Evolutionary conservation across 2,113 vertebrate genomes (phyloP).

Genomic region (Arenaria interpres): DNA sequence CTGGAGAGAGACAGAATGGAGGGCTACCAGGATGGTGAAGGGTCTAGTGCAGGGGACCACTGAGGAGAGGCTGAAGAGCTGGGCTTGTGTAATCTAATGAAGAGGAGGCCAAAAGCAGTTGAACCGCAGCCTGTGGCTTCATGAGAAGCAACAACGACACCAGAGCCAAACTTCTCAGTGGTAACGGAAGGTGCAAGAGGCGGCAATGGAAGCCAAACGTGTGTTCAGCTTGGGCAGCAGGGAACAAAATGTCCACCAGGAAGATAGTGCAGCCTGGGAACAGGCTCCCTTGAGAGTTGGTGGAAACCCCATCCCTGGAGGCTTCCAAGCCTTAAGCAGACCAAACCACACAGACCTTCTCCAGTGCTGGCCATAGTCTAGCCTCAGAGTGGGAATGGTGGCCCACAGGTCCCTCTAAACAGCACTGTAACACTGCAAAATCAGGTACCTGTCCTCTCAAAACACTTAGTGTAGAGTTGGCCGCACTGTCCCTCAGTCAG

Average conservation of each 20-base stretch:
- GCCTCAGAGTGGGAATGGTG: neutral
- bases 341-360: neutral
- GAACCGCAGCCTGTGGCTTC: neutral
- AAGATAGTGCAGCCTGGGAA: neutral
- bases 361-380: neutral
- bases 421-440: neutral
- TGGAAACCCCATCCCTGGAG: neutral
- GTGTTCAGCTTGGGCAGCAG: neutral
- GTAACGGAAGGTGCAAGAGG: neutral
- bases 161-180: neutral
- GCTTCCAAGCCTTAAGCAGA: neutral
- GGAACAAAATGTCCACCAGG: neutral
- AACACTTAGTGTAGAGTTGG: neutral
- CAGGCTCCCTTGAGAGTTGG: neutral
- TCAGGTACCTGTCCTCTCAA: neutral
- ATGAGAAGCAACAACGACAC: neutral
- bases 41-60: neutral
- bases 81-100: neutral
- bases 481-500: neutral
- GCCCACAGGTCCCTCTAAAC: neutral
- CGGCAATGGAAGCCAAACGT: neutral
- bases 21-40: neutral
- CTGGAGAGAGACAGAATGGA: neutral
- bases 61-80: neutral
- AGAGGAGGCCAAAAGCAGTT: neutral